These are phyloP conservation scores for Homalodisca vitripennis DNA, from an alignment of 1,140 invertebrate genomes.

Conservation along the genomic window DNA sequence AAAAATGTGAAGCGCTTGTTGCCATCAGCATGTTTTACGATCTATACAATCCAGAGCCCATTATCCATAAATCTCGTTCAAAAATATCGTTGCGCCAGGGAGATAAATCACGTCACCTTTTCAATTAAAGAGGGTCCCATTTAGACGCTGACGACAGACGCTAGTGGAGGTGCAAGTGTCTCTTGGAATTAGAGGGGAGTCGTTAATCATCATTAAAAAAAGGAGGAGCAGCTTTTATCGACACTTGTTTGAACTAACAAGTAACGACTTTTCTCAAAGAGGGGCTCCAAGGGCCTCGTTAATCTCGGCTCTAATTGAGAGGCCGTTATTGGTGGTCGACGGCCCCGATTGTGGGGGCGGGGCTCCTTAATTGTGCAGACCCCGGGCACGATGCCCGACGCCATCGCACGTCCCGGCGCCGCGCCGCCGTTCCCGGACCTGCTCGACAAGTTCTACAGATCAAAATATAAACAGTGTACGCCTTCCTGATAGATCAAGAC, in stretches of 20 bases:
- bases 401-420: background rate
- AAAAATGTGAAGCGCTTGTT: no score
- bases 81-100: no score
- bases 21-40: no score
- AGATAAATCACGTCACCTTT: conserved; percentile 15
- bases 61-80: no score
- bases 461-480: no score
- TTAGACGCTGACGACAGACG: background rate
- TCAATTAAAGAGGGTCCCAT: conserved; percentile 10
- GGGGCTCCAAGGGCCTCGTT: conserved; percentile 12
- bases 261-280: conserved; percentile 15
- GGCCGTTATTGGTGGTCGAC: background rate
- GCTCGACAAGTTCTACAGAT: no score
- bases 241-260: conserved; percentile 13
- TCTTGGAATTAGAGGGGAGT: no score
- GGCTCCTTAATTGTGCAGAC: no score
- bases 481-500: no score
- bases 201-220: conserved; percentile 14
- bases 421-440: background rate
- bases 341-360: conserved; percentile 2
- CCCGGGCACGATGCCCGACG: conserved; percentile 1
- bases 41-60: no score
- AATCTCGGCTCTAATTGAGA: conserved; percentile 7
- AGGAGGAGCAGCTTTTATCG: background rate
- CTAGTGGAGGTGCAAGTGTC: background rate